These are phyloP conservation scores for Chymomyza fuscimana DNA, from an alignment of 2,888 invertebrate genomes.

Conservation along the genomic window DNA sequence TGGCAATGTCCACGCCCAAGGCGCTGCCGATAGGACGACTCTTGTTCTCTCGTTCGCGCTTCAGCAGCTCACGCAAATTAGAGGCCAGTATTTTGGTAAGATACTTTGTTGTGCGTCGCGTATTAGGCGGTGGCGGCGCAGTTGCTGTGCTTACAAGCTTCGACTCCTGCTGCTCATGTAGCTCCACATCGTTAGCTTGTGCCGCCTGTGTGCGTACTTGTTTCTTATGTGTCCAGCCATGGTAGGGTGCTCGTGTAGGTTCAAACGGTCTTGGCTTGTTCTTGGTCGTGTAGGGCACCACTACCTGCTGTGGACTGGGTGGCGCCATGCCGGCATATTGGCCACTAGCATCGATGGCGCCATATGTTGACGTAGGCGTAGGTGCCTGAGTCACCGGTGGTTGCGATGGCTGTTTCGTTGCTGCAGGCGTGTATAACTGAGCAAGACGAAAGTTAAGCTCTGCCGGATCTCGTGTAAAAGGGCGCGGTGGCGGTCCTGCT, in stretches of 20 bases:
- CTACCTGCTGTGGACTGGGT: conserved; percentile 84
- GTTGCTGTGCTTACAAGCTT: conserved; percentile 79
- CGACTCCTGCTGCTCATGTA: conserved; percentile 81
- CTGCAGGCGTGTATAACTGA: conserved; percentile 45
- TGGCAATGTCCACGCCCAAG: conserved; percentile 83
- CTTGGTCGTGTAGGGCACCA: conserved; percentile 88
- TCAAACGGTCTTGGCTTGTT: conserved; percentile 82
- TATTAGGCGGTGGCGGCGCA: conserved; percentile 59
- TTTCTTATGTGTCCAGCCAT: conserved; percentile 50
- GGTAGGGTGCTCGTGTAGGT: conserved; percentile 68
- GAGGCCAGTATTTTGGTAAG: conserved; percentile 79
- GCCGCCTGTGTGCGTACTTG: conserved; percentile 55
- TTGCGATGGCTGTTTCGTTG: conserved; percentile 32
- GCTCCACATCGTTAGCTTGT: conserved; percentile 77
- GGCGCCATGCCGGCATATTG: conserved; percentile 75
- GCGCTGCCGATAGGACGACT: conserved; percentile 37
- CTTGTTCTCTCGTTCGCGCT: conserved; percentile 78
- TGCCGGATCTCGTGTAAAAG: conserved; percentile 80
- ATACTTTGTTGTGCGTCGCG: conserved; percentile 76
- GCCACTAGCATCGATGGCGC: conserved; percentile 77
- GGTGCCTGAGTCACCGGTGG: conserved; percentile 60
- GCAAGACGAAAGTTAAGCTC: conserved; percentile 64
- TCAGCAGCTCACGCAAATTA: conserved; percentile 81
- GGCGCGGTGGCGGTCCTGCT: conserved; percentile 78
- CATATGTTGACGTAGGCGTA: conserved; percentile 77